Base-by-base conservation (phyloP, 2,888 invertebrate genomes). In the Ceraclea dissimilis region DNA sequence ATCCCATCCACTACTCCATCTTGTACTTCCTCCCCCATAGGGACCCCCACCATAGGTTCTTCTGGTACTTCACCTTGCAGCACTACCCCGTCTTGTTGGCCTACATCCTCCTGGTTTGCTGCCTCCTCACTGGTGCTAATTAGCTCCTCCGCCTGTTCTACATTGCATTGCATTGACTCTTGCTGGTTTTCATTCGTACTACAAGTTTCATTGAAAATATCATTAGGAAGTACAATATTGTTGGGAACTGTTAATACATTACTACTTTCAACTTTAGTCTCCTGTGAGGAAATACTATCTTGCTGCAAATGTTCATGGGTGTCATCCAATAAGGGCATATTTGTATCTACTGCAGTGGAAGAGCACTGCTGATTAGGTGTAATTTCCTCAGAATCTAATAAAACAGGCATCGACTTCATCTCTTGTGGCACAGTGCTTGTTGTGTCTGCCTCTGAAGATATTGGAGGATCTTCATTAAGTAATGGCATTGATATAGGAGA, bases 401-500 rank as follows among this genome's bases (percentile, higher is more conserved):
- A 69, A 63, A 82, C 66, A 1, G 83, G 82, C 82, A 83, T 82
- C 22, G 81, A 81, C 60, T 79, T 79, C 5, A 50, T 26, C n/a
- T 49, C 53, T 11, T 43, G 31, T 22, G 8, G 39, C 16, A 19
- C 22, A 11, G 44, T 21, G n/a, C n/a, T 49, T 34, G 5, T 47
- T 22, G 49, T n/a, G 13, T 49, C 26, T 26, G 26, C 26, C 16
- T 39, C 46, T 46, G 46, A 19, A 4, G 11, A 2, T 46, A 67
- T 5, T 11, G 46, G 67, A 2, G 66, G 64, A 34, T 78, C 79
- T 57, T 81, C 81, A 2, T 78, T 80, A 21, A 82, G 69, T 63
- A 82, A 66, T 1, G 83, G 82, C 82, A 83, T 83, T 21, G 81
- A 81, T 60, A 79, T 79, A 5, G 78, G 72, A 17, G 69, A 72